Base-by-base conservation (phyloP, 1,140 invertebrate species). In the Drosophila subobscura region DNA sequence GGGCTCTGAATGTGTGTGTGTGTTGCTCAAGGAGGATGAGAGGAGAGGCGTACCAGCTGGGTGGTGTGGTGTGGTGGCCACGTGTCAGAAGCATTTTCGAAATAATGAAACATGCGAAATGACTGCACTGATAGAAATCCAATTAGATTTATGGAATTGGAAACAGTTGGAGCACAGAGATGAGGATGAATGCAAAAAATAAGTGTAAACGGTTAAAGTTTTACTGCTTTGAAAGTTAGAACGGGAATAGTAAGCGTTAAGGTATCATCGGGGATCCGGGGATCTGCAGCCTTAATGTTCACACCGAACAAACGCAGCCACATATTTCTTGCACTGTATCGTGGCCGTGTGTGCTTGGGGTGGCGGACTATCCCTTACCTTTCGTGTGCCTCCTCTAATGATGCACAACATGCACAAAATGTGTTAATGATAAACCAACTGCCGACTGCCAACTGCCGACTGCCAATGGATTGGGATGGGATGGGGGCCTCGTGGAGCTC, bases 381-480 rank as follows among this genome's bases (percentile, higher is more conserved):
- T 37, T 12, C 10, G 12, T 37, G 33, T 37, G 33, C 33, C 33
- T n/a, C 54, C 58, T 77, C 68, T 81, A 81, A 81, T 83, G 79
- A 81, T 81, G 79, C 65, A 59, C 73, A 81, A 74, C 73, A 81
- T 77, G 73, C 72, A 76, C 77, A 70, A 74, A 81, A 78, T 83
- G 79, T 83, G 79, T 77, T 81, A 81, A 81, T 83, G 79, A 83
- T 63, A 68, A 68, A 68, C 65, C 63, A 67, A 68, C 65, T 37
- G 33, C 10, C 58, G 61, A 65, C 61, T 63, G 52, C 37, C 52
- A 22, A 25, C 50, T 20, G 33, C 10, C 58, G 61, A 65, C 61
- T 63, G 52, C 37, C 52, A 22, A 25, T 37, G 16, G 16, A 20
- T 20, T 27, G 33, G 33, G 33, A 10, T 10, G 33, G 33, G 8